Evolutionary conservation across 2,797 vertebrate species (phyloP).

Genomic region (Mallotus villosus): DNA sequence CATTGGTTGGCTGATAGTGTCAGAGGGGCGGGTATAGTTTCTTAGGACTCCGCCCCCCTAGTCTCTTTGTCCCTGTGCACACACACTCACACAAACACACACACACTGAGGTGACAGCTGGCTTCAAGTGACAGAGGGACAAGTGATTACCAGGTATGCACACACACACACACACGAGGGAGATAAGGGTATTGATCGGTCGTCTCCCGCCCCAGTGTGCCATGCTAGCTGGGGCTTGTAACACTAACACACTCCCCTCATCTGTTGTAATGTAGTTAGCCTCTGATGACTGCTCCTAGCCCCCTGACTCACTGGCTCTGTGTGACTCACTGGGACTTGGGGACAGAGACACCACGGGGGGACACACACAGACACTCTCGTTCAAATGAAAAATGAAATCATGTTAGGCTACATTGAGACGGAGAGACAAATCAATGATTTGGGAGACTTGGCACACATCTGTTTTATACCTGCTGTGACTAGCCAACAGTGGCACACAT

Average conservation of each 20-base stretch:
- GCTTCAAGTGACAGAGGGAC: conserved; percentile 40
- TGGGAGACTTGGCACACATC: conserved; percentile 50
- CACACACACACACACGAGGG: conserved; percentile 24
- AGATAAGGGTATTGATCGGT: conserved; percentile 48
- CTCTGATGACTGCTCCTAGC: background rate
- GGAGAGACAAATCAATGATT: conserved; percentile 26
- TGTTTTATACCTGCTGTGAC: conserved; percentile 46
- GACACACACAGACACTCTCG: background rate
- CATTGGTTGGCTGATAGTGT: background rate
- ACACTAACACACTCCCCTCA: conserved; percentile 5
- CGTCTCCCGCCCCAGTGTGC: background rate
- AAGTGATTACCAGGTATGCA: conserved; percentile 40
- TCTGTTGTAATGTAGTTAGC: background rate
- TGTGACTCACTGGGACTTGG: background rate
- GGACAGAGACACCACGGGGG: conserved; percentile 9
- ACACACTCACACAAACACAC: background rate
- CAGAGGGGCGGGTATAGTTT: background rate
- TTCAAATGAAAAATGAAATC: conserved; percentile 32
- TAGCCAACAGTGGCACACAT: conserved; percentile 36
- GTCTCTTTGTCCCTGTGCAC: background rate
- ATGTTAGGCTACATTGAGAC: background rate
- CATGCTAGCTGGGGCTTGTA: background rate
- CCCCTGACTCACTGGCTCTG: background rate
- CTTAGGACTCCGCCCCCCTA: too few relatives aligned
- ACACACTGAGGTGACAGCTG: conserved; percentile 43